Conservation (phyloP, 2,797 vertebrate genomes). For the Sparidentex hasta region DNA sequence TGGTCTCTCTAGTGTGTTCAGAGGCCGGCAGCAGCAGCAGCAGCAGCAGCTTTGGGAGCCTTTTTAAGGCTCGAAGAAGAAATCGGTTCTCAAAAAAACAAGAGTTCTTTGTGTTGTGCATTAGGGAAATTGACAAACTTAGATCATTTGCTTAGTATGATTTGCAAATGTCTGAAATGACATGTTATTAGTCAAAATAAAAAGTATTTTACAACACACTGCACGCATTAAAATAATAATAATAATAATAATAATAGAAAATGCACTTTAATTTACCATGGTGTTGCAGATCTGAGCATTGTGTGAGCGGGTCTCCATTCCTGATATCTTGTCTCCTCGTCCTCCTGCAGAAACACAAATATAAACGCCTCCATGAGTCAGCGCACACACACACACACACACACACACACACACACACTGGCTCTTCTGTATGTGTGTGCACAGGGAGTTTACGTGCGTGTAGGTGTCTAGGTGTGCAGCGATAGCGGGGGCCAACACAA, state of each 20-base stretch:
- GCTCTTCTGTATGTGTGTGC: slow-evolving; percentile 14
- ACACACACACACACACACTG: background rate
- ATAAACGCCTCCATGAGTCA: slow-evolving; percentile 59
- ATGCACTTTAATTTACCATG: slow-evolving; percentile 83
- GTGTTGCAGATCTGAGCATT: slow-evolving; percentile 97
- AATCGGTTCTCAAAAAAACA: slow-evolving; percentile 19
- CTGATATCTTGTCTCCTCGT: slow-evolving; percentile 98
- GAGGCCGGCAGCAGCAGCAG: slow-evolving; percentile 1
- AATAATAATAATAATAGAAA: no score
- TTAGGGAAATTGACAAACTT: background rate
- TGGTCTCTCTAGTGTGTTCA: slow-evolving; percentile 25
- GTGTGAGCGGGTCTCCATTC: slow-evolving; percentile 97
- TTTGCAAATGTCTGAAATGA: slow-evolving; percentile 1
- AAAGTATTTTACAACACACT: background rate
- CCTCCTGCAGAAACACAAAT: slow-evolving; percentile 87
- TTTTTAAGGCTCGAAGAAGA: slow-evolving; percentile 20
- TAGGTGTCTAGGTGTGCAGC: slow-evolving; percentile 39
- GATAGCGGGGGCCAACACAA: slow-evolving; percentile 58
- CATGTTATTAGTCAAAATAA: background rate
- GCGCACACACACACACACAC: slow-evolving; percentile 24
- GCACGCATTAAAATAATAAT: no score
- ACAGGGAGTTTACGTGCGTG: slow-evolving; percentile 22
- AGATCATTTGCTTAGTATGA: background rate
- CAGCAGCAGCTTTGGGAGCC: slow-evolving; percentile 1
- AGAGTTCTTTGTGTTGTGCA: background rate